Conservation (phyloP, 2,888 invertebrate species). For the Papilio gigon region DNA sequence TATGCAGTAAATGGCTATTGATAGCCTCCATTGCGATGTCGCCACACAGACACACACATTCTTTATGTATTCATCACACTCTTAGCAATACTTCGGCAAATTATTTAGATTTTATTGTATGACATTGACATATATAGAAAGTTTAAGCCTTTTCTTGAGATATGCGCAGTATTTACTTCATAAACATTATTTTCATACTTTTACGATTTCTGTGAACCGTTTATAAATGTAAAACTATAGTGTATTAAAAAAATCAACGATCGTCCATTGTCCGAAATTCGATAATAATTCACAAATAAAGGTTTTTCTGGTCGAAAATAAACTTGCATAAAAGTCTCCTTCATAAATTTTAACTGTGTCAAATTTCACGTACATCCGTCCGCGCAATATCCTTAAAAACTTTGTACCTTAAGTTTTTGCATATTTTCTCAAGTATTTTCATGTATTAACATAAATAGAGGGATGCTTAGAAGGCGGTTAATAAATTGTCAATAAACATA, state of each 20-base stretch:
- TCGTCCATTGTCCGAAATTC: no score
- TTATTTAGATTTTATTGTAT: conserved; percentile 13
- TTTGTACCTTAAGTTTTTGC: no score
- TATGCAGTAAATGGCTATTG: conserved; percentile 35
- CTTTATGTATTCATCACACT: conserved; percentile 20
- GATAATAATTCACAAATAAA: no score
- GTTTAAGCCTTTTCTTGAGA: not conserved
- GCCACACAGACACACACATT: conserved; percentile 19
- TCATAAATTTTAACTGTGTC: no score
- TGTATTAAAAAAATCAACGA: no score
- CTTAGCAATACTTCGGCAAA: conserved; percentile 14
- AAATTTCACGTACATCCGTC: no score
- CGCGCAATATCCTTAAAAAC: no score
- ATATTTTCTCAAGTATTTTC: no score
- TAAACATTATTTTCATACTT: not conserved
- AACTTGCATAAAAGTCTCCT: no score
- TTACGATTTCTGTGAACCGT: not conserved
- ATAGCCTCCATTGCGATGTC: conserved; percentile 37
- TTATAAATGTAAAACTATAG: no score
- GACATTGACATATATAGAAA: conserved; percentile 28
- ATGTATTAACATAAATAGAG: no score
- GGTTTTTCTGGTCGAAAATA: no score
- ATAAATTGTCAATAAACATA: conserved; percentile 31
- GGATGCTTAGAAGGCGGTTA: not conserved
- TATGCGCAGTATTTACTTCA: not conserved